These are phyloP conservation scores for Catharus fuscescens DNA, from an alignment of 2,113 vertebrate species.

Conservation along the genomic window DNA sequence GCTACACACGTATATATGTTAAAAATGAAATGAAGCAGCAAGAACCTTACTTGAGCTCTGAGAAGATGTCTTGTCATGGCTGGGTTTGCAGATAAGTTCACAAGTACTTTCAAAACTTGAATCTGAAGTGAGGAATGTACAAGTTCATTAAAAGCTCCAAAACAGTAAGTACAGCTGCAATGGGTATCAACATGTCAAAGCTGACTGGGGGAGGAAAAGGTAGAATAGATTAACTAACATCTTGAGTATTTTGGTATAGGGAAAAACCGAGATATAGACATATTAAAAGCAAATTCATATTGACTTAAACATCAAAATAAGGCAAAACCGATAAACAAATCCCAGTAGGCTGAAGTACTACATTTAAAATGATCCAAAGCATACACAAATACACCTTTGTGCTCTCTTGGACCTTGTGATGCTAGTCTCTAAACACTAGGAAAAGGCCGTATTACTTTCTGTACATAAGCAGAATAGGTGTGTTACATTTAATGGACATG, in stretches of 20 bases:
- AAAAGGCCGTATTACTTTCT: neutral
- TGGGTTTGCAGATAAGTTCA: conserved; percentile 93
- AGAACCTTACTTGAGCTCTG: conserved; percentile 81
- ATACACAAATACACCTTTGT: neutral
- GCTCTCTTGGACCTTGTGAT: neutral
- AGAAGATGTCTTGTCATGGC: conserved; percentile 86
- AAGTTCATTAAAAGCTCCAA: neutral
- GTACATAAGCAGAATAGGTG: neutral
- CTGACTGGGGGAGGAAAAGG: neutral
- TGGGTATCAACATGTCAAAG: neutral
- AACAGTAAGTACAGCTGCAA: neutral
- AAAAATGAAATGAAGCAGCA: neutral
- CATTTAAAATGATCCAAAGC: neutral
- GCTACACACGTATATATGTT: neutral
- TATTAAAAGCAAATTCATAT: neutral
- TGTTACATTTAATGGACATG: neutral
- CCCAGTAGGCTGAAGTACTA: neutral
- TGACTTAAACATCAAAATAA: neutral
- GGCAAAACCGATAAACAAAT: neutral
- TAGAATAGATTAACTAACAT: neutral
- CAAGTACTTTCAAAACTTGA: conserved; percentile 88
- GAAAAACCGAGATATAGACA: neutral
- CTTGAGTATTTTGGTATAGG: neutral
- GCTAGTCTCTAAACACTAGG: neutral
- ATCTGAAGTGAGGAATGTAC: conserved; percentile 76